A percentile compares a stretch with the other conserved stretches of the same genome.
Evolutionary conservation across 2,888 invertebrate species (phyloP).

Genomic region (Monochamus alternatus): DNA sequence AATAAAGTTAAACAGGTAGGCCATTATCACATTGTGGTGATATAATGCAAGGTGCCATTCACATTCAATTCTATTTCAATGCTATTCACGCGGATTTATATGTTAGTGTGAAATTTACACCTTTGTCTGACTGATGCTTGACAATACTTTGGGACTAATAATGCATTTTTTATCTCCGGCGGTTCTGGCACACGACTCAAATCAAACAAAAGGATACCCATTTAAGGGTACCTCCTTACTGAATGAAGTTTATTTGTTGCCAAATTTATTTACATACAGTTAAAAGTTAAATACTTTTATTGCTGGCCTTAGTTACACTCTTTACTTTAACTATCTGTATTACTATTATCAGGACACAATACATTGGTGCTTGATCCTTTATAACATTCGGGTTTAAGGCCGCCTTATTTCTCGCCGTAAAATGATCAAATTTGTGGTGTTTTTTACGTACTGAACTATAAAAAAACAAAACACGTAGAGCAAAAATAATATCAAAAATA

Average conservation of each 20-base stretch:
- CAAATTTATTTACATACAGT: neutral
- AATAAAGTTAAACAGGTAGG: slow-evolving; percentile 70
- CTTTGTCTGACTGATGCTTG: slow-evolving; percentile 41
- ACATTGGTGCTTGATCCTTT: too few species aligned
- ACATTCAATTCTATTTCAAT: slow-evolving; percentile 56
- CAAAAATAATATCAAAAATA: too few species aligned
- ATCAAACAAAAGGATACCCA: neutral
- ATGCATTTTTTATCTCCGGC: slow-evolving; percentile 11
- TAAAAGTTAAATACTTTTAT: neutral
- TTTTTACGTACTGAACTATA: too few species aligned
- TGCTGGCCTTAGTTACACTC: too few species aligned
- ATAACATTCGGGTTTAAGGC: too few species aligned
- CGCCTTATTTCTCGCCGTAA: too few species aligned
- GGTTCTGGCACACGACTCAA: slow-evolving; percentile 9
- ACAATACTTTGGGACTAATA: slow-evolving; percentile 28
- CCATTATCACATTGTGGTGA: slow-evolving; percentile 68
- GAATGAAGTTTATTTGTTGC: neutral
- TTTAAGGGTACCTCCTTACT: slow-evolving; percentile 1
- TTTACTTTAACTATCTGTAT: too few species aligned
- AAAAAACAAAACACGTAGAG: too few species aligned
- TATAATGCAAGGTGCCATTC: slow-evolving; percentile 68
- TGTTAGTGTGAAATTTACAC: slow-evolving; percentile 50
- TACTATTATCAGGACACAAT: too few species aligned
- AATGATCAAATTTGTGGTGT: too few species aligned
- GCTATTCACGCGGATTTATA: slow-evolving; percentile 56